Evolutionary conservation across 2,888 invertebrate genomes (phyloP).

Genomic region (Macaria liturata): DNA sequence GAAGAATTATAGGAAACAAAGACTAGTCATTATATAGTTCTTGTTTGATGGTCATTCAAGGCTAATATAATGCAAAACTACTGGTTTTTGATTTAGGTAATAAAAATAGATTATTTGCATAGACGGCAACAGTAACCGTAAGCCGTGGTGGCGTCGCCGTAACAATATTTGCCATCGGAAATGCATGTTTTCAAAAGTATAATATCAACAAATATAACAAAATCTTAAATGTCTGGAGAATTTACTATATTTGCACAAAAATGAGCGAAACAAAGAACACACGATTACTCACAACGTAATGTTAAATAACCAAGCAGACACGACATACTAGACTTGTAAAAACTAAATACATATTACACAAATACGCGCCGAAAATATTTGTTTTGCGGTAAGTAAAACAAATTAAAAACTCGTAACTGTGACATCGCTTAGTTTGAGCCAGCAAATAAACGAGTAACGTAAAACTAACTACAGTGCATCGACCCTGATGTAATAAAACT

Average conservation of each 20-base stretch:
- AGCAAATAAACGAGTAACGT: not conserved
- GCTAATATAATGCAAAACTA: too few species aligned
- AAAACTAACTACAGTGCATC: slow-evolving; percentile 10
- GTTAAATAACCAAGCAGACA: slow-evolving; percentile 18
- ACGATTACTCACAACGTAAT: slow-evolving; percentile 13
- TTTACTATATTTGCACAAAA: not conserved
- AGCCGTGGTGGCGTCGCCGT: too few species aligned
- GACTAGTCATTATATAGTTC: too few species aligned
- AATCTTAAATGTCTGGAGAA: too few species aligned
- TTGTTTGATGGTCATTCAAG: too few species aligned
- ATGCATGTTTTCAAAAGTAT: too few species aligned
- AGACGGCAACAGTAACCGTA: too few species aligned
- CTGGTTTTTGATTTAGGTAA: too few species aligned
- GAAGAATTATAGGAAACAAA: too few species aligned
- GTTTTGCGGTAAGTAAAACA: slow-evolving; percentile 9
- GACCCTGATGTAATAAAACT: slow-evolving; percentile 8
- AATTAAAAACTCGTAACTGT: slow-evolving; percentile 9
- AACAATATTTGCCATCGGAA: too few species aligned
- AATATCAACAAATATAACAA: too few species aligned
- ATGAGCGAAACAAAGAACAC: not conserved
- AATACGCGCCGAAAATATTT: slow-evolving; percentile 24
- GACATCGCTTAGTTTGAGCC: slow-evolving; percentile 7
- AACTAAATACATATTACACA: slow-evolving; percentile 9
- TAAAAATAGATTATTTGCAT: too few species aligned
- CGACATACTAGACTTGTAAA: slow-evolving; percentile 13